Conservation (phyloP, 2,113 vertebrate genomes). For the Bambusicola thoracicus region DNA sequence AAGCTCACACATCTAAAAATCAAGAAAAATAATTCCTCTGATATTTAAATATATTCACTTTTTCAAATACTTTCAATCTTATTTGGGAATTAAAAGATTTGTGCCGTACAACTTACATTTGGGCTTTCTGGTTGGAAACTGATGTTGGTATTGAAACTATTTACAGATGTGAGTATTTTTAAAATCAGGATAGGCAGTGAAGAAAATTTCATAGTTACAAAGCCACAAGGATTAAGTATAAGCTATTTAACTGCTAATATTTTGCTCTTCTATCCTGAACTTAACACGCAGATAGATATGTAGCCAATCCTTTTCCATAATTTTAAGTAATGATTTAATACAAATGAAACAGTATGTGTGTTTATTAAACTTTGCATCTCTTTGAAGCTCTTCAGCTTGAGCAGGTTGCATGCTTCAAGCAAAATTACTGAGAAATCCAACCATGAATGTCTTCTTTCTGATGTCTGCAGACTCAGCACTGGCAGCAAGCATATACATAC, state of each 20-base stretch:
- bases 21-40: background rate
- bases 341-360: background rate
- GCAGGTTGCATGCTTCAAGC: constrained; percentile 4
- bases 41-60: background rate
- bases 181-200: background rate
- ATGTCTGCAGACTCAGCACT: background rate
- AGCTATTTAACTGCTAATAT: background rate
- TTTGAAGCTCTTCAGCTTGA: background rate
- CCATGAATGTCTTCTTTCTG: background rate
- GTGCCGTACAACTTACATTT: background rate
- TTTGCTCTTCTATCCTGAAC: background rate
- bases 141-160: background rate
- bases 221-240: background rate
- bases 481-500: background rate
- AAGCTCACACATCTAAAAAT: background rate
- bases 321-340: background rate
- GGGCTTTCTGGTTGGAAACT: background rate
- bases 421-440: constrained; percentile 36
- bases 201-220: background rate
- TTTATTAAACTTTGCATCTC: background rate
- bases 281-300: background rate
- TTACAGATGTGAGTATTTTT: background rate
- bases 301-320: background rate
- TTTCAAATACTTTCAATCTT: background rate
- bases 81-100: constrained; percentile 18